Conservation (phyloP, 2,113 vertebrate species). For the Chionodraco myersi region DNA sequence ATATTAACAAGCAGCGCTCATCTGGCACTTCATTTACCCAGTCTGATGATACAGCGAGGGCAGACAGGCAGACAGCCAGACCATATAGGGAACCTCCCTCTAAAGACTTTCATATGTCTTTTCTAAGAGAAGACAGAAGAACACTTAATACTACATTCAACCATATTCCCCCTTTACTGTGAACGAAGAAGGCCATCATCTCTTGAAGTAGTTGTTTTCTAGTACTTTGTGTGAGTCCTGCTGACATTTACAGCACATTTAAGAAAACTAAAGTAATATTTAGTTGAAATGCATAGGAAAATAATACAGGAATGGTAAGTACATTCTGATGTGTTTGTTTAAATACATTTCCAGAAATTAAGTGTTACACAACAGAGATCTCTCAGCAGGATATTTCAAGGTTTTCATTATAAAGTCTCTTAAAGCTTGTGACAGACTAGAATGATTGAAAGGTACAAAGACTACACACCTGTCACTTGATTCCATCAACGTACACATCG, state of each 20-base stretch:
- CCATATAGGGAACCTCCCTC: constrained; percentile 70
- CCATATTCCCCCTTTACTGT: background rate
- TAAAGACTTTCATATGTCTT: constrained; percentile 37
- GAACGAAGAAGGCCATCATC: background rate
- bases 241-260: background rate
- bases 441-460: background rate
- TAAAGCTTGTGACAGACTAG: background rate
- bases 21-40: constrained; percentile 71
- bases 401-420: background rate
- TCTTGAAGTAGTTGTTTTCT: background rate
- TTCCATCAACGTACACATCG: background rate
- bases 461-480: background rate
- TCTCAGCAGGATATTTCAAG: background rate
- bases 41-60: constrained; percentile 54
- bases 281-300: background rate
- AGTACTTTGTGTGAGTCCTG: background rate
- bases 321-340: background rate
- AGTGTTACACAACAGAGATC: background rate
- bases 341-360: background rate
- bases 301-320: background rate
- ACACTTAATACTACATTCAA: constrained; percentile 18
- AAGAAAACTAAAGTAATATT: background rate
- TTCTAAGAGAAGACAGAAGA: constrained; percentile 4
- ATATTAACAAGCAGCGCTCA: constrained; percentile 81
- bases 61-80: constrained; percentile 45